Base-by-base conservation (phyloP, 2,113 vertebrate species). In the Salvator merianae region DNA sequence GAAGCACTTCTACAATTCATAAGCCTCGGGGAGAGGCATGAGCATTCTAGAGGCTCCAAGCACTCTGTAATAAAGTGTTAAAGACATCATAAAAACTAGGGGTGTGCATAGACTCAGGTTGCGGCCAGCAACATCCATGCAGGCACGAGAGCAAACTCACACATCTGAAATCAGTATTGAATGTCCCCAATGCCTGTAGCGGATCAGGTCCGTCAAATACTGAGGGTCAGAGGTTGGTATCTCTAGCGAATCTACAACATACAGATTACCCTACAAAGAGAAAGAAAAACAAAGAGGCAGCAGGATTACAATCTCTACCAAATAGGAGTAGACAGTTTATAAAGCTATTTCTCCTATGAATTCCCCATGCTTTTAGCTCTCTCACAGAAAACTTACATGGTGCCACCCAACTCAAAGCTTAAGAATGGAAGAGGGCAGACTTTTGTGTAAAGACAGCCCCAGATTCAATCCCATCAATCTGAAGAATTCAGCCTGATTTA, bases 211-310 rank as follows among this genome's bases (percentile, higher is more conserved):
- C 28, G 87, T 73, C 50, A 99, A 94, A 88, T 97, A 98, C 81
- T 96, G 96, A 8, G 97, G 90, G 90, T 99, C 97, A 0, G 95
- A 86, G 0, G 95, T 97, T 7, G 97, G 97, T 81, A 98, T 87
- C 78, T 97, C 95, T 86, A 98, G 87, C 0, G 95, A 96, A 87
- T 99, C 97, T 79, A 99, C 95, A 0, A 98, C 72, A 81, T 97
- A 89, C 14, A 99, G 96, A 77, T 96, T 93, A 8, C 96, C 96
- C 97, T 99, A 83, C 22, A 4, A 50, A 43, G 28, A 71, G 12
- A 43, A 79, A 7, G 32, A 26, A 13, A 9, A 38, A 47, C 47
- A 63, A 9, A 72, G 40, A 47, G 26, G 5, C 7, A 18, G 16
- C 9, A 32, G 28, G 12, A 68, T 40, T 63, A 32, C 16, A 34